Evolutionary conservation across 1,140 invertebrate genomes (phyloP), one percentile per base, ranked within the genome.

Genomic region (Pseudomyrmex gracilis): DNA sequence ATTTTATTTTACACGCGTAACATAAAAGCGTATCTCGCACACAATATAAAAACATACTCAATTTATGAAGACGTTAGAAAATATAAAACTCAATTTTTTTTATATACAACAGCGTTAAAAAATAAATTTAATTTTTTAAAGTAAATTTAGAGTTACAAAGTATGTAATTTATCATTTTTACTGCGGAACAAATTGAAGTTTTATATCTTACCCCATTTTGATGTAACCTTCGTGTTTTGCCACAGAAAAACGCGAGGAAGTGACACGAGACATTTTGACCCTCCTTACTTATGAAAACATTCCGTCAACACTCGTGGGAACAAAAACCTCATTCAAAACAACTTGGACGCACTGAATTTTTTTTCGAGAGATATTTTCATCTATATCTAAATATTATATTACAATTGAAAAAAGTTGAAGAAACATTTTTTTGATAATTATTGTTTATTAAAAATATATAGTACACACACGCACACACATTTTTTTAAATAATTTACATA

Each of bases 231-330:
- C n/a, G 5, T 58, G 49, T 64, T 71, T 24, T 45, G 53, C 2
- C n/a, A 49, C 1, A 17, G 76, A 34, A 22, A 82, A 70, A 61
- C 51, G 49, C 70, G 60, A 80, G 51, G 53, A 9, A 7, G 7
- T 4, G 2, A 15, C 15, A 13, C 45, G 68, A 13, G 60, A 57
- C n/a, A 17, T 60, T 22, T 49, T n/a, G 17, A 53, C 49, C 57
- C 73, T 67, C 53, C 24, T 49, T 55, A 82, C 73, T 68, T 57
- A n/a, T 53, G 73, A 78, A 87, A 87, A 84, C 86, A 84, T 34
- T 51, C 68, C 15, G 10, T 43, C 57, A 17, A 51, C n/a, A 34
- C 34, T 73, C 68, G 57, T 87, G 85, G 80, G 73, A 87, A 87
- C 43, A 45, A 34, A 45, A 53, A 63, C n/a, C 34, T 43, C 13